phyloP scores from a whole-genome alignment of 2,113 vertebrate species.

The Pycnonotus jocosus region DNA sequence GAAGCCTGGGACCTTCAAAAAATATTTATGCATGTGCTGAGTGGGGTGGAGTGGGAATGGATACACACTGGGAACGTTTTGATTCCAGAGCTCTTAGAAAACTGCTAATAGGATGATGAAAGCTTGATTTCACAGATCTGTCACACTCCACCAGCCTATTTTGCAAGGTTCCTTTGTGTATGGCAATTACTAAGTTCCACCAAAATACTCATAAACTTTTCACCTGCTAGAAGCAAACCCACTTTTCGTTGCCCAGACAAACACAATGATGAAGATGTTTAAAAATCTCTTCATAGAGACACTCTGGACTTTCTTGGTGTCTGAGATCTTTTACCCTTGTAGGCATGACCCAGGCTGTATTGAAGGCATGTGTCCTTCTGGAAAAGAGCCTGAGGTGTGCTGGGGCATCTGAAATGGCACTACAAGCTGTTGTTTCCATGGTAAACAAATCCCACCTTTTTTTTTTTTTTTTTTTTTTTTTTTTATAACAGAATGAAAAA shows the following conservation, averaged over 20 bases:
- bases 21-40: background rate
- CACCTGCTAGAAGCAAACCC: background rate
- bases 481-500: background rate
- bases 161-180: background rate
- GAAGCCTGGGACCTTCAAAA: background rate
- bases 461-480: background rate
- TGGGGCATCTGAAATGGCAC: background rate
- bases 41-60: background rate
- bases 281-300: background rate
- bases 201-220: conserved; percentile 6
- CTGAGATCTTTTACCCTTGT: background rate
- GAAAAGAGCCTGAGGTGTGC: background rate
- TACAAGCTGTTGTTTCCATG: background rate
- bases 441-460: background rate
- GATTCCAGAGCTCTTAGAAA: conserved; percentile 34
- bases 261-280: background rate
- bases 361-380: background rate
- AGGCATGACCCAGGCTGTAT: background rate
- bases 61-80: background rate
- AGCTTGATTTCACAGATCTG: conserved; percentile 18
- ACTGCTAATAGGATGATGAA: conserved; percentile 43
- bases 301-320: background rate
- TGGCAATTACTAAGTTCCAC: background rate
- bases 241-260: background rate
- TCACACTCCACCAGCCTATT: background rate